Evolutionary conservation across 2,113 vertebrate species (phyloP).

Genomic region (Vulpes vulpes): DNA sequence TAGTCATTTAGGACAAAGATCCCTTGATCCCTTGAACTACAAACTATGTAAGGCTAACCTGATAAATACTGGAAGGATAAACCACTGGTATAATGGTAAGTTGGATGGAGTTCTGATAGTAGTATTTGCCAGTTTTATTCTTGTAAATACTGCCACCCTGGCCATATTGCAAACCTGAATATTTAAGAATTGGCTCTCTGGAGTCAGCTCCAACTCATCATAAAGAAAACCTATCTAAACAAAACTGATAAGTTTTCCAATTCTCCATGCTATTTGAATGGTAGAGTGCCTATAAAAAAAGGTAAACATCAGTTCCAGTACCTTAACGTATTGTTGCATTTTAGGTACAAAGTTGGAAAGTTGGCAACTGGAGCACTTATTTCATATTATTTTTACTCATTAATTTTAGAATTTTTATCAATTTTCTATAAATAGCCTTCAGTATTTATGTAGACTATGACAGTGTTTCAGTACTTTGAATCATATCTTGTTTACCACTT

Average conservation of each 20-base stretch:
- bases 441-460: neutral
- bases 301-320: neutral
- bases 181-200: neutral
- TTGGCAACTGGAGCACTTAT: neutral
- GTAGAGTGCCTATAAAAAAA: neutral
- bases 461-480: neutral
- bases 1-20: neutral
- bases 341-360: neutral
- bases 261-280: neutral
- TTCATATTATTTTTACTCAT: neutral
- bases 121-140: neutral
- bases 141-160: neutral
- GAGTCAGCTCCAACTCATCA: neutral
- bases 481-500: neutral
- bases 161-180: neutral
- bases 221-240: neutral
- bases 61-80: neutral
- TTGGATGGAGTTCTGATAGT: neutral
- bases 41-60: neutral
- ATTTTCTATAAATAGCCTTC: neutral
- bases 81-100: neutral
- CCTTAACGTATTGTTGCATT: neutral
- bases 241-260: neutral
- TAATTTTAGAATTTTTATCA: neutral
- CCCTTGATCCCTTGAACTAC: neutral